Evolutionary conservation across 1,140 invertebrate genomes (phyloP).

Genomic region (Calliphora vicina): DNA sequence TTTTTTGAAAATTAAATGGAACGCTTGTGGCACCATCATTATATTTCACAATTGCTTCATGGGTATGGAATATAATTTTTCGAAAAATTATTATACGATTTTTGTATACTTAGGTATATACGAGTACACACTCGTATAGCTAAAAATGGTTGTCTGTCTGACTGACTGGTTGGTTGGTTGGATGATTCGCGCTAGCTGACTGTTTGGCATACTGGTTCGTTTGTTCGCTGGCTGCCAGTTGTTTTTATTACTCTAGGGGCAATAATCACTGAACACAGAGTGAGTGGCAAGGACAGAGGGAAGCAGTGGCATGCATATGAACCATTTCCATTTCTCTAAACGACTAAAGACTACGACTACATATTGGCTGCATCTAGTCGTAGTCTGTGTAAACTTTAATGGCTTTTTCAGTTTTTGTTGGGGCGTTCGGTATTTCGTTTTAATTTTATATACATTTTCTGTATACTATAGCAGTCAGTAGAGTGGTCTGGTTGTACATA

Average conservation of each 20-base stretch:
- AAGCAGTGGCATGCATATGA: background rate
- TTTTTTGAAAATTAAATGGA: background rate
- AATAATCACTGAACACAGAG: background rate
- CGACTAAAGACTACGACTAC: background rate
- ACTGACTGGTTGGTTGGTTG: too few relatives aligned
- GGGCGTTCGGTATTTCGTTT: background rate
- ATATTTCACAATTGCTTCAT: background rate
- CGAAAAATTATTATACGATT: background rate
- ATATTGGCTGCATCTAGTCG: background rate
- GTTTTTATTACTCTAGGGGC: background rate
- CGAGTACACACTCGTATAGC: background rate
- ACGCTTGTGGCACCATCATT: conserved; percentile 1
- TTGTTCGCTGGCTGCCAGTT: background rate
- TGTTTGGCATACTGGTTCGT: background rate
- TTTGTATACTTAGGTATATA: background rate
- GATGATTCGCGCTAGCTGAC: background rate
- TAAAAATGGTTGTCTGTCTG: background rate
- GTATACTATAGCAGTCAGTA: background rate
- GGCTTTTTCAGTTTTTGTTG: background rate
- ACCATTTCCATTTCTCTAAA: background rate
- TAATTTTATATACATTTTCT: background rate
- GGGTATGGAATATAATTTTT: background rate
- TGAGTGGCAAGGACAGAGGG: background rate
- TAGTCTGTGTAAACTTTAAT: background rate
- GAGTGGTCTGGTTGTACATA: background rate